Conservation (phyloP, 2,888 invertebrate species). For the Pemphredon lugubris region DNA sequence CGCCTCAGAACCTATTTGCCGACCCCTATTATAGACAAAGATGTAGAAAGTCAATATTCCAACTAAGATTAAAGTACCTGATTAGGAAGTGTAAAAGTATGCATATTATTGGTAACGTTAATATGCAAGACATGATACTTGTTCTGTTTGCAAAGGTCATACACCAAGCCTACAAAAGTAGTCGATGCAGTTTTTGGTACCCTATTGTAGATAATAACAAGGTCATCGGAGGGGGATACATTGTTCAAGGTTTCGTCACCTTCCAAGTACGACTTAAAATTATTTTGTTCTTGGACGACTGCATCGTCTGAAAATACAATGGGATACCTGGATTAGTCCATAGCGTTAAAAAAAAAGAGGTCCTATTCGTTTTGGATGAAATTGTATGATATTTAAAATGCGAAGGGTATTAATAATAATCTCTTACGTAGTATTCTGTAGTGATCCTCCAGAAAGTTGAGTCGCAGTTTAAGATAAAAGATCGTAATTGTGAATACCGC, state of each 20-base stretch:
- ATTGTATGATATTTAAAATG: conserved; percentile 35
- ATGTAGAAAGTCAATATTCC: not conserved
- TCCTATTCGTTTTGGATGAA: no score
- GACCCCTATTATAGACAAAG: not conserved
- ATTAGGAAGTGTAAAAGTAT: conserved; percentile 95
- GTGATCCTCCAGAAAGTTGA: conserved; percentile 77
- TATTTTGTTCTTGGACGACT: conserved; percentile 63
- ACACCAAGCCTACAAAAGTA: conserved; percentile 95
- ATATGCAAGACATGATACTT: conserved; percentile 94
- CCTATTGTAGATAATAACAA: conserved; percentile 95
- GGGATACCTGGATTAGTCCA: conserved; percentile 45
- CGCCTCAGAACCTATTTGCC: no score
- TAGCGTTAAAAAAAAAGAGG: no score
- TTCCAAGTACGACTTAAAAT: conserved; percentile 61
- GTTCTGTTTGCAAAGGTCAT: conserved; percentile 91
- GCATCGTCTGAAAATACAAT: conserved; percentile 75
- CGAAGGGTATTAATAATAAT: no score
- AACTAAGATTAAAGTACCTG: conserved; percentile 83
- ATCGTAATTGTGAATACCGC: conserved; percentile 74
- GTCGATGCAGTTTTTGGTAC: conserved; percentile 99
- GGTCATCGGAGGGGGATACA: conserved; percentile 82
- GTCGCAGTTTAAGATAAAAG: conserved; percentile 79
- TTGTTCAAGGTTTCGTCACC: conserved; percentile 51
- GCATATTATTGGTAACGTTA: conserved; percentile 97
- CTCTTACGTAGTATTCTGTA: conserved; percentile 79